Evolutionary conservation across 35 echinoderm and acorn worm genomes (phyloP).

Genomic region (Heliocidaris erythrogramma): DNA sequence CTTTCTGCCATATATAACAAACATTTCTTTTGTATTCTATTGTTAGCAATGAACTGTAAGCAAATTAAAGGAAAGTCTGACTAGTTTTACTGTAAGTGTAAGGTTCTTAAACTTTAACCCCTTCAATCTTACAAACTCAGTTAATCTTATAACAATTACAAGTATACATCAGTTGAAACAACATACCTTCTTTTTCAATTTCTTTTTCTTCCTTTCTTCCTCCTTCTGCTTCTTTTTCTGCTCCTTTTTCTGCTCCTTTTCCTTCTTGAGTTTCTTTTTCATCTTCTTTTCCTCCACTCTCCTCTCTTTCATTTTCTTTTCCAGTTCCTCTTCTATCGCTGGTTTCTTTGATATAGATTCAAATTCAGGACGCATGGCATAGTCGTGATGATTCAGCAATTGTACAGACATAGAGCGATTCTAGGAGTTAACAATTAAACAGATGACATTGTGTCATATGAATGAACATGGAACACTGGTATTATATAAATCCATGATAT

Average conservation of each 20-base stretch:
- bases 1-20: no score
- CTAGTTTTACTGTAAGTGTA: no score
- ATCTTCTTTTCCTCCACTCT: conserved; percentile 50
- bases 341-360: conserved; percentile 51
- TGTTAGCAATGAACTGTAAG: not conserved
- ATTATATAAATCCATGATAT: no score
- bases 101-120: no score
- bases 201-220: conserved; percentile 36
- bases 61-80: not conserved
- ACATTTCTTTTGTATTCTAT: no score
- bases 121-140: no score
- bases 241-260: conserved; percentile 57
- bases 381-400: conserved; percentile 88
- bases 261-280: conserved; percentile 51
- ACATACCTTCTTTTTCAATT: conserved; percentile 34
- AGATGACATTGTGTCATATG: not conserved
- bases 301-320: conserved; percentile 47
- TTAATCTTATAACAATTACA: no score
- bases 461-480: no score
- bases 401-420: conserved; percentile 33
- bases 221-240: conserved; percentile 63
- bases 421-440: not conserved
- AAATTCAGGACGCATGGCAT: conserved; percentile 77
- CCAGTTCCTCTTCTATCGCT: conserved; percentile 44
- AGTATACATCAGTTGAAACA: not conserved